These are phyloP conservation scores for Lynx canadensis DNA, from an alignment of 2,113 vertebrate species.

Conservation along the genomic window DNA sequence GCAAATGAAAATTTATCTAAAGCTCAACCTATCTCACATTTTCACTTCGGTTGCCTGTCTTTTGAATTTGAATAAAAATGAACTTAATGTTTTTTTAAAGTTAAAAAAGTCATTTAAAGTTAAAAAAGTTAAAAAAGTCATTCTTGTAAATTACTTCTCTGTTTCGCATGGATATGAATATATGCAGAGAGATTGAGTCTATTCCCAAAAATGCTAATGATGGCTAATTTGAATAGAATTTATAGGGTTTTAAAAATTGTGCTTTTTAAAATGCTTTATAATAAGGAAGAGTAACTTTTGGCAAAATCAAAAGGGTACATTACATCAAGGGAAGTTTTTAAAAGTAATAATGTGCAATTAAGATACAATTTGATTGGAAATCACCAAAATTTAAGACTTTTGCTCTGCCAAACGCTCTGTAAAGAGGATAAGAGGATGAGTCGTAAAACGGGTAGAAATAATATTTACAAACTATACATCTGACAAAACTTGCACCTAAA, in stretches of 20 bases:
- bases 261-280: not conserved
- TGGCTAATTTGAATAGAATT: not conserved
- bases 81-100: not conserved
- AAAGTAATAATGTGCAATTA: not conserved
- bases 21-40: not conserved
- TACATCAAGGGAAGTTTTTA: not conserved
- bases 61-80: not conserved
- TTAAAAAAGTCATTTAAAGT: not conserved
- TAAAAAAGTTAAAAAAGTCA: not conserved
- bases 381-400: not conserved
- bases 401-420: not conserved
- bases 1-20: not conserved
- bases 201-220: not conserved
- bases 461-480: not conserved
- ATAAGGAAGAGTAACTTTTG: not conserved
- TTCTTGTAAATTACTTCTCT: not conserved
- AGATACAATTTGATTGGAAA: not conserved
- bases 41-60: not conserved
- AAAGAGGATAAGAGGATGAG: not conserved
- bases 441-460: not conserved
- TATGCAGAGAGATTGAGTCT: not conserved
- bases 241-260: not conserved
- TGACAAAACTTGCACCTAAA: not conserved
- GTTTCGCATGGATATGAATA: not conserved
- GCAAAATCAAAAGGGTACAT: not conserved